These are phyloP conservation scores for Heteropelma amictum DNA, from an alignment of 2,888 invertebrate species.

Conservation along the genomic window DNA sequence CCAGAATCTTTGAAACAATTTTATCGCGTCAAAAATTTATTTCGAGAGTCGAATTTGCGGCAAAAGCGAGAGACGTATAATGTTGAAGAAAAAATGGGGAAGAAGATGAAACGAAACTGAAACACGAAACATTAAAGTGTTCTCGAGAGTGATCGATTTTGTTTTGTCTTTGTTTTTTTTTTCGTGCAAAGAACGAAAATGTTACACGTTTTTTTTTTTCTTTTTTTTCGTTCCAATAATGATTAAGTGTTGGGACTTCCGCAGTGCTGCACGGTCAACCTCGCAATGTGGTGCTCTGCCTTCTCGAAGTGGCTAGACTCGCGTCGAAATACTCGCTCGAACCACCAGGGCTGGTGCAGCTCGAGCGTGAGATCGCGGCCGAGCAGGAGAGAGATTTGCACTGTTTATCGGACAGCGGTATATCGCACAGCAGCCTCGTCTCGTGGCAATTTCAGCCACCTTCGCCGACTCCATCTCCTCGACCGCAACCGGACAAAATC, in stretches of 20 bases:
- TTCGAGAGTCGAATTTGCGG: neutral
- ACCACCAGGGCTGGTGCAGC: slow-evolving; percentile 89
- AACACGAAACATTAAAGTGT: neutral
- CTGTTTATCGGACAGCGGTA: slow-evolving; percentile 81
- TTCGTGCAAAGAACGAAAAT: neutral
- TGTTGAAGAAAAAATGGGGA: too few species aligned
- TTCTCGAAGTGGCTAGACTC: slow-evolving; percentile 90
- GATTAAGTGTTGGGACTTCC: neutral
- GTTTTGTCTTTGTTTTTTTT: too few species aligned
- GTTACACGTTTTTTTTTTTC: neutral
- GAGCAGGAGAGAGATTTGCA: slow-evolving; percentile 85
- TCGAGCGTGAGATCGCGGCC: slow-evolving; percentile 92
- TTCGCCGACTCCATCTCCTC: slow-evolving; percentile 76
- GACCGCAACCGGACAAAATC: slow-evolving; percentile 78
- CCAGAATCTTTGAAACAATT: too few species aligned
- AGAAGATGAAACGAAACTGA: too few species aligned
- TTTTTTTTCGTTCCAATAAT: neutral
- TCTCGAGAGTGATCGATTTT: neutral
- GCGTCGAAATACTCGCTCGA: slow-evolving; percentile 89
- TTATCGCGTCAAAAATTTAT: too few species aligned
- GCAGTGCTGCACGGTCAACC: slow-evolving; percentile 90
- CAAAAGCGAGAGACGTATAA: too few species aligned
- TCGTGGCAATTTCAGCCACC: slow-evolving; percentile 85
- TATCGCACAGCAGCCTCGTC: slow-evolving; percentile 80
- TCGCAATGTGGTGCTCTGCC: slow-evolving; percentile 89